A percentile compares a stretch with the other conserved stretches of the same genome.
These are phyloP conservation scores for Chromoteleia sp. DNA, from an alignment of 2,888 invertebrate species.

Conservation along the genomic window DNA sequence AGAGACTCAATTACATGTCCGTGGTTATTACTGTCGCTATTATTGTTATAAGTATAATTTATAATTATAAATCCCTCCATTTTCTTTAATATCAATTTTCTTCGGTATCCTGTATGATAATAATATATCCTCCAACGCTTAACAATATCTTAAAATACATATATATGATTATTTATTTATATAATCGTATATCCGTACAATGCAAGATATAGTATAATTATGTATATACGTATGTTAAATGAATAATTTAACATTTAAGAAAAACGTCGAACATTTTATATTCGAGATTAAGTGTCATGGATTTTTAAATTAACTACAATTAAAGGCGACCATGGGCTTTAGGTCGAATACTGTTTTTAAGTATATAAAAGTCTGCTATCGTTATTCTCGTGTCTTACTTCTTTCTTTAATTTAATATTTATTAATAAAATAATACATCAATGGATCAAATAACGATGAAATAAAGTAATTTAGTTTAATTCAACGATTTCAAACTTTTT, in stretches of 20 bases:
- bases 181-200: not conserved
- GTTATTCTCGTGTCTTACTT: no score
- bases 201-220: not conserved
- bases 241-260: not conserved
- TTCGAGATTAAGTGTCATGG: not conserved
- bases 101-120: not conserved
- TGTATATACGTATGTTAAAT: not conserved
- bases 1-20: slow-evolving; percentile 47
- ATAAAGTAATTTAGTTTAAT: no score
- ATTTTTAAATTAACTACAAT: not conserved
- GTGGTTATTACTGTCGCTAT: slow-evolving; percentile 15
- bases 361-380: no score
- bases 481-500: no score
- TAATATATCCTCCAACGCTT: not conserved
- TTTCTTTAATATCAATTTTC: slow-evolving; percentile 11
- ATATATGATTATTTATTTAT: not conserved
- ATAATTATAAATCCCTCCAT: slow-evolving; percentile 19
- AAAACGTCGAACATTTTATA: not conserved
- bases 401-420: no score
- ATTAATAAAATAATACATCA: no score
- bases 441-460: no score
- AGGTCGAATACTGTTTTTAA: no score
- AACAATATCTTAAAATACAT: no score
- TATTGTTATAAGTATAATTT: not conserved
- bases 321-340: no score